A percentile compares a stretch with the other conserved stretches of the same genome.
phyloP scores from a whole-genome alignment of 2,113 vertebrate genomes.

The Cranoglanis bouderius region DNA sequence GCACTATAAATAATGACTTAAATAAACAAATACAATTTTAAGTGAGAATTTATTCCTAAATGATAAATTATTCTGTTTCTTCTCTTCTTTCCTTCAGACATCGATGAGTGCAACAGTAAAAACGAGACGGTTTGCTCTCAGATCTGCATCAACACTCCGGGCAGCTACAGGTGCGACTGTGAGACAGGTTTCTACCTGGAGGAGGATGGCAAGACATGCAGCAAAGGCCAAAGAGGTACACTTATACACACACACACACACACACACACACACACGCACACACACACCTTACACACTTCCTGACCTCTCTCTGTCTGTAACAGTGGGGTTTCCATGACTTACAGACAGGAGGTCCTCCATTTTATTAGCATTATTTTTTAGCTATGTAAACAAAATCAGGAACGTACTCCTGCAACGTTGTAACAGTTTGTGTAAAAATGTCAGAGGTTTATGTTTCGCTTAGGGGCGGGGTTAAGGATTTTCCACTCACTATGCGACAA shows the following conservation, averaged over 20 bases:
- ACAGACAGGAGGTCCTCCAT: background rate
- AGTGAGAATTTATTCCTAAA: background rate
- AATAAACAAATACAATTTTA: no score
- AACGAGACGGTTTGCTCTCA: conserved; percentile 85
- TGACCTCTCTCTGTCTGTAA: background rate
- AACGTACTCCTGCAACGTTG: background rate
- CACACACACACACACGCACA: background rate
- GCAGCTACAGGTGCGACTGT: conserved; percentile 92
- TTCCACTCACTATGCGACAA: background rate
- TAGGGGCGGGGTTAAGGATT: background rate
- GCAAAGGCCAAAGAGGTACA: conserved; percentile 84
- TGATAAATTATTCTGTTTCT: conserved; percentile 1
- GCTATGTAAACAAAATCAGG: background rate
- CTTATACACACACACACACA: background rate
- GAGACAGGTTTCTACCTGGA: conserved; percentile 82
- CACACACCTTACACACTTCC: background rate
- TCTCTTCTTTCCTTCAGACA: conserved; percentile 71
- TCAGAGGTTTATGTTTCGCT: background rate
- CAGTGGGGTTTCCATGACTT: background rate
- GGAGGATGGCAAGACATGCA: conserved; percentile 86
- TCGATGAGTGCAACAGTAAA: conserved; percentile 84
- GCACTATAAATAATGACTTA: no score
- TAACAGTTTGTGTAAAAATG: no score
- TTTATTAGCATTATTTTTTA: background rate
- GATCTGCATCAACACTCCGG: conserved; percentile 85